These are phyloP conservation scores for Gila orcuttii DNA, from an alignment of 2,113 vertebrate genomes.

Conservation along the genomic window DNA sequence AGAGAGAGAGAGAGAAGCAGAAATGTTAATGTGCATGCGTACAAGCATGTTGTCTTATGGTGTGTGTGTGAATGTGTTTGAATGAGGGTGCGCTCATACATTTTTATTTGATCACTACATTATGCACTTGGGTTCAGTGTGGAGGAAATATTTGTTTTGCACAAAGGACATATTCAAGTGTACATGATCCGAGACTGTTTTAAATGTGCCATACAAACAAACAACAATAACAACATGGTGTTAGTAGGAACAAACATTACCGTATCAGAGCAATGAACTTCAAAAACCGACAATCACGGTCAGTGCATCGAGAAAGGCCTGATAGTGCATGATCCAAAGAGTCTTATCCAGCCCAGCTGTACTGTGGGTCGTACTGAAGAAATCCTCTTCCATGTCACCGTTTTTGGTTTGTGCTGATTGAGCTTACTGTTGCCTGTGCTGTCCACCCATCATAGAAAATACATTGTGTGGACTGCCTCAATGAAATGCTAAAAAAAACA, in stretches of 20 bases:
- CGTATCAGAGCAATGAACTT: constrained; percentile 45
- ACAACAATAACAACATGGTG: constrained; percentile 20
- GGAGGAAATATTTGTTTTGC: constrained; percentile 53
- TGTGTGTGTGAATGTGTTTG: neutral
- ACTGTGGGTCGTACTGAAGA: constrained; percentile 39
- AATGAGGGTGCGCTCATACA: constrained; percentile 36
- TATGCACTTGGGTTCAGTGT: constrained; percentile 49
- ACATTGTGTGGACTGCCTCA: constrained; percentile 46
- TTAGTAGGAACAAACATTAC: constrained; percentile 34
- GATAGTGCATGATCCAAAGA: constrained; percentile 60
- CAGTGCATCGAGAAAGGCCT: constrained; percentile 35
- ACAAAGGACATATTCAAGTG: constrained; percentile 48
- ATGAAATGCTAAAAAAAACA: constrained; percentile 37
- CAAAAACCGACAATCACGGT: constrained; percentile 52
- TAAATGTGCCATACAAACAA: constrained; percentile 51
- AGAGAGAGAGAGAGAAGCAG: neutral
- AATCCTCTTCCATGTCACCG: constrained; percentile 42
- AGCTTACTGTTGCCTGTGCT: constrained; percentile 49
- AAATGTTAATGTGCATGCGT: constrained; percentile 47
- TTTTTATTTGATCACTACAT: constrained; percentile 43
- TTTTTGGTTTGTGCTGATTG: constrained; percentile 33
- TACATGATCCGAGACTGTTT: constrained; percentile 45
- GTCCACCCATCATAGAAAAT: constrained; percentile 15
- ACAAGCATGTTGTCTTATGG: constrained; percentile 49
- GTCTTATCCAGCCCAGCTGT: constrained; percentile 29